Conservation (phyloP, 1,140 invertebrate genomes). For the Aphis gossypii region DNA sequence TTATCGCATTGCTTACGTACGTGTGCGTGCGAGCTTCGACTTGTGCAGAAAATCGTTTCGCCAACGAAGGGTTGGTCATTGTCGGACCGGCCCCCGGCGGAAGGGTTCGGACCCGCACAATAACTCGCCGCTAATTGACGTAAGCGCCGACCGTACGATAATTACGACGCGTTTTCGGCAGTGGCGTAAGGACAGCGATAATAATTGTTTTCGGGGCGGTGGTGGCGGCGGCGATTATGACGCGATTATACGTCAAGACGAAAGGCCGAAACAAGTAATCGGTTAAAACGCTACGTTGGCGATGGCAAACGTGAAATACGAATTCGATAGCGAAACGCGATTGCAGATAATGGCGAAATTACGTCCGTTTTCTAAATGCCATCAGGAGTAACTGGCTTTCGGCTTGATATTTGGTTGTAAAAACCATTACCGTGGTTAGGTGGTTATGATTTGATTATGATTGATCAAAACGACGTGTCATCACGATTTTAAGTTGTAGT, state of each 20-base stretch:
- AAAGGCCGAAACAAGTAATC: neutral
- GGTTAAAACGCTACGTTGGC: neutral
- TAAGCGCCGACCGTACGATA: neutral
- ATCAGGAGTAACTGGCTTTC: too few species aligned
- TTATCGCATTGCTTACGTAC: neutral
- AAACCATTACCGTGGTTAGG: too few species aligned
- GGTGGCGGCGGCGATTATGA: neutral
- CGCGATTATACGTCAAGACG: neutral
- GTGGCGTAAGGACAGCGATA: neutral
- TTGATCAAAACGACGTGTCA: too few species aligned
- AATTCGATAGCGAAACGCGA: neutral
- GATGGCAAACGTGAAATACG: neutral
- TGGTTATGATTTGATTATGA: too few species aligned
- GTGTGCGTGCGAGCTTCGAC: neutral
- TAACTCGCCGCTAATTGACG: constrained; percentile 24
- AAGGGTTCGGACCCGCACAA: neutral
- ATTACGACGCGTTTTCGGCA: neutral
- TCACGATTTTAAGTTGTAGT: too few species aligned
- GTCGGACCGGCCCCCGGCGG: neutral
- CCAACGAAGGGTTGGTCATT: neutral
- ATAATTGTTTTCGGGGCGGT: neutral
- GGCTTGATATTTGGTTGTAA: too few species aligned
- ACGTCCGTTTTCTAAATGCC: neutral
- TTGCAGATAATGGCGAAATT: neutral
- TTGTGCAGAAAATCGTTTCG: constrained; percentile 10